Evolutionary conservation across 2,113 vertebrate species (phyloP), one percentile per base, ranked within the genome.

Genomic region (Petaurus breviceps): DNA sequence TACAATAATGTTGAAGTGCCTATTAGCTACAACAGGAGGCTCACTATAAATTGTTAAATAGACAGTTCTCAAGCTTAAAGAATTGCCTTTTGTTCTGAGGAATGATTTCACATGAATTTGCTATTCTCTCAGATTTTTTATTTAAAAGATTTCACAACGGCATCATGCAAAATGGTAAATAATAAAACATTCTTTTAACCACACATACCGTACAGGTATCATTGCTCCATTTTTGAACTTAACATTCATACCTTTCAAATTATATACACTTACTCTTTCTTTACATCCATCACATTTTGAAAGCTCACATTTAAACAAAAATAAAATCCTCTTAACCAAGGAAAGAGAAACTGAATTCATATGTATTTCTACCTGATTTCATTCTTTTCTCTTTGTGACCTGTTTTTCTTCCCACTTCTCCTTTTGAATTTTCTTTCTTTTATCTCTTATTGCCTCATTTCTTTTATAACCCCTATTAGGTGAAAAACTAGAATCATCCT

Each of bases 91-190:
- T 93, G 47, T 95, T 91, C 93, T 49, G 84, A 95, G 49, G 50
- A 51, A 8, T 91, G 95, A 92, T 96, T 95, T 91, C 51, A 57
- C 89, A 92, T 77, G 25, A 11, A 46, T 92, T 94, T 95, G 91
- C 54, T 54, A 92, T 95, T 96, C 95, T 47, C 52, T 94, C 51
- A 94, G 90, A 92, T 96, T 94, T 95, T 93, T 97, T 94, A 92
- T 96, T 94, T 61, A 97, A 94, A 93, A 95, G 91, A 90, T 93
- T 95, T 95, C 94, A 92, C 77, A 92, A 91, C 90, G 89, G 31
- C 90, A 49, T 93, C 93, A 28, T 95, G 84, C n/a, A 90, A 90
- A 96, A 94, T 49, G 37, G 31, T 95, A 94, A 94, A 95, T 97
- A 97, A 94, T 96, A 93, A 94, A 91, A 68, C 26, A 46, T 91